Conservation (phyloP, 2,113 vertebrate genomes). For the Cyprinus carpio region DNA sequence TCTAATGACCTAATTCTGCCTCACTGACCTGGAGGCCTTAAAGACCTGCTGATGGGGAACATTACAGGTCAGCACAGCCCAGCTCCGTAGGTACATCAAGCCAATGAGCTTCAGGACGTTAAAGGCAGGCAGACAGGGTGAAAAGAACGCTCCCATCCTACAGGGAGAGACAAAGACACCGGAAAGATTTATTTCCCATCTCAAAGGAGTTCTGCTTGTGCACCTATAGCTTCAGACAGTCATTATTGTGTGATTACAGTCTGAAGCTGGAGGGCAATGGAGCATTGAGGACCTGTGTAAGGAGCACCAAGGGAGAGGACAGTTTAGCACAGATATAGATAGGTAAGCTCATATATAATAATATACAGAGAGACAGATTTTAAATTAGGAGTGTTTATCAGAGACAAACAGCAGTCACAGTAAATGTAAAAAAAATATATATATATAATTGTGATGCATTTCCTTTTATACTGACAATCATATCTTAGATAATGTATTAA, state of each 20-base stretch:
- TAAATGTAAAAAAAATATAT: background rate
- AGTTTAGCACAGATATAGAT: conserved; percentile 7
- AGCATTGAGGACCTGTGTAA: conserved; percentile 19
- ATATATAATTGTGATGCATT: background rate
- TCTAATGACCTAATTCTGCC: conserved; percentile 6
- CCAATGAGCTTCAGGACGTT: conserved; percentile 64
- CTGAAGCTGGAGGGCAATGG: conserved; percentile 27
- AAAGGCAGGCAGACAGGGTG: conserved; percentile 93
- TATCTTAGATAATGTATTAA: background rate
- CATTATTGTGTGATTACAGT: conserved; percentile 41
- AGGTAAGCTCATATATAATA: background rate
- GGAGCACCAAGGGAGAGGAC: background rate
- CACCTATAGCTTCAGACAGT: conserved; percentile 4
- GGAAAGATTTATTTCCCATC: conserved; percentile 35
- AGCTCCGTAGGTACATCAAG: conserved; percentile 97
- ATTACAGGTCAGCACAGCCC: conserved; percentile 97
- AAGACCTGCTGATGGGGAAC: conserved; percentile 98
- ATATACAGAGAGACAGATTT: background rate
- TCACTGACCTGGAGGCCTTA: conserved; percentile 90
- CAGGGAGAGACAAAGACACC: conserved; percentile 5
- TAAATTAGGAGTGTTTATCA: background rate
- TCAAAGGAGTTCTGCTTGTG: background rate
- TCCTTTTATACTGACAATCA: background rate
- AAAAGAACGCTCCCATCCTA: conserved; percentile 99
- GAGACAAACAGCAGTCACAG: background rate